Percentiles rank a stretch among this genome's conserved stretches.
phyloP scores from a whole-genome alignment of 2,888 invertebrate genomes.

The Clistopyga incitator region DNA sequence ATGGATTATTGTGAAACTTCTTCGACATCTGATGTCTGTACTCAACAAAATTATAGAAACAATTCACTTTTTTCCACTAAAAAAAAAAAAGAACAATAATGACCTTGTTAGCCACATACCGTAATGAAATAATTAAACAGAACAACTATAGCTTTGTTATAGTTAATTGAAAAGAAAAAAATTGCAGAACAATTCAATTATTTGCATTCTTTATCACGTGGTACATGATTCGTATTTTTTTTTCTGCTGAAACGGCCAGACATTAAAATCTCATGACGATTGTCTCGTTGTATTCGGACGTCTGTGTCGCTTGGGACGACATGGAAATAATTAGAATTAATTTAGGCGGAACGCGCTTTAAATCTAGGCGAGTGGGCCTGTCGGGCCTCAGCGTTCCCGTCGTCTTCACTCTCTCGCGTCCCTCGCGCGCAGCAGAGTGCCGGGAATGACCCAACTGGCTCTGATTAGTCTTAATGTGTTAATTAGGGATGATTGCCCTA shows the following conservation, averaged over 20 bases:
- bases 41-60: not conserved
- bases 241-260: not conserved
- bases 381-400: slow-evolving; percentile 68
- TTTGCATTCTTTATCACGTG: not conserved
- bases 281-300: slow-evolving; percentile 69
- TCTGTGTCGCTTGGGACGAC: slow-evolving; percentile 55
- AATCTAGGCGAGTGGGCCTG: slow-evolving; percentile 82
- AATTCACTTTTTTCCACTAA: not conserved
- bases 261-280: slow-evolving; percentile 34
- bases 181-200: too few relatives aligned
- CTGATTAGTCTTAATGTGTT: slow-evolving; percentile 84
- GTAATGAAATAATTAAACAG: too few relatives aligned
- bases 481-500: slow-evolving; percentile 82
- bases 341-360: slow-evolving; percentile 81
- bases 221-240: not conserved
- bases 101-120: too few relatives aligned
- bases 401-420: slow-evolving; percentile 34
- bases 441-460: slow-evolving; percentile 81
- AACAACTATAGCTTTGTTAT: too few relatives aligned
- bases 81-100: not conserved
- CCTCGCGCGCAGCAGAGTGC: slow-evolving; percentile 54
- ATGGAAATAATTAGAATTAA: slow-evolving; percentile 83
- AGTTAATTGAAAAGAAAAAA: too few relatives aligned
- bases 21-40: slow-evolving; percentile 15
- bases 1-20: slow-evolving; percentile 21